phyloP scores from a whole-genome alignment of 1,140 invertebrate species.

The Drosophila auraria region DNA sequence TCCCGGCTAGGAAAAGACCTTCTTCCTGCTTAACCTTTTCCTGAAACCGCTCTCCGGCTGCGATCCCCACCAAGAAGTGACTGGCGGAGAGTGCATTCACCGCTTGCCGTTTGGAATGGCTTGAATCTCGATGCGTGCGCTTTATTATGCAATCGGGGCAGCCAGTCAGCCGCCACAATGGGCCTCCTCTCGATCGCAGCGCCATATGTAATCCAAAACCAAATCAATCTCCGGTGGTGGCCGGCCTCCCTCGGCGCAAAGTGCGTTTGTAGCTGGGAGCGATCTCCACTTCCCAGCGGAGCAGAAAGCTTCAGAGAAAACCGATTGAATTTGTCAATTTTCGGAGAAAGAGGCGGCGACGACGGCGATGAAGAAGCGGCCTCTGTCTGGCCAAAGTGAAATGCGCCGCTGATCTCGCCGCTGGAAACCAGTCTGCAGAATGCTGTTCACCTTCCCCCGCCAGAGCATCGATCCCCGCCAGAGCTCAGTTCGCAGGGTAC shows the following conservation, averaged over 20 bases:
- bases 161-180: conserved; percentile 8
- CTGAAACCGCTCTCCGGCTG: too few species aligned
- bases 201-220: conserved; percentile 63
- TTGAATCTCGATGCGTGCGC: conserved; percentile 14
- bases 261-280: conserved; percentile 15
- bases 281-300: conserved; percentile 9
- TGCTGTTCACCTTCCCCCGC: conserved; percentile 36
- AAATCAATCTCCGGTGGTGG: conserved; percentile 39
- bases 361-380: neutral
- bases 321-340: conserved; percentile 42
- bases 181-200: neutral
- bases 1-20: too few species aligned
- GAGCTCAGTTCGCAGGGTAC: conserved; percentile 41
- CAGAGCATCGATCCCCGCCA: neutral
- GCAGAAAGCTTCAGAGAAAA: conserved; percentile 33
- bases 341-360: conserved; percentile 14
- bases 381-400: conserved; percentile 30
- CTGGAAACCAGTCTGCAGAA: conserved; percentile 40
- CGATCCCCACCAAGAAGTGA: conserved; percentile 1
- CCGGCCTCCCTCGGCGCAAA: conserved; percentile 1
- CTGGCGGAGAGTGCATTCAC: conserved; percentile 38
- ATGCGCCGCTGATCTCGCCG: neutral
- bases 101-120: conserved; percentile 14
- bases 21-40: too few species aligned
- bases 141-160: conserved; percentile 63